phyloP scores from a whole-genome alignment of 2,888 invertebrate species.

The Atrina japonica region DNA sequence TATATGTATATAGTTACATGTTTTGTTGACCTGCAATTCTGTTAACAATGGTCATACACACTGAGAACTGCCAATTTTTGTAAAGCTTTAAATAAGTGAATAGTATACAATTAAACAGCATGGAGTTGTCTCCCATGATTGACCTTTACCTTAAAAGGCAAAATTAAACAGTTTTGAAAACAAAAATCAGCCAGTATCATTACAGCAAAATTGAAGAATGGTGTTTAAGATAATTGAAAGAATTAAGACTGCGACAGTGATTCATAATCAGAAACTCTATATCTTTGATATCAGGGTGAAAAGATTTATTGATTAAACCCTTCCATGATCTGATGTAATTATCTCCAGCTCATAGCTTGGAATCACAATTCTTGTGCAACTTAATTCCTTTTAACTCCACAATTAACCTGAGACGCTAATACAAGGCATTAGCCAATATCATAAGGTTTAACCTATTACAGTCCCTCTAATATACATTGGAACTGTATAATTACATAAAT shows the following conservation, averaged over 20 bases:
- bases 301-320: constrained; percentile 31
- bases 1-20: too few species aligned
- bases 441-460: too few species aligned
- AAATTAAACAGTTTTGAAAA: constrained; percentile 12
- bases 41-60: too few species aligned
- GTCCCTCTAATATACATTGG: too few species aligned
- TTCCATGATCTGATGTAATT: constrained; percentile 28
- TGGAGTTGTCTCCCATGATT: too few species aligned
- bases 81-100: too few species aligned
- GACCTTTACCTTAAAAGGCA: too few species aligned
- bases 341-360: constrained; percentile 9
- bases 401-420: constrained; percentile 6
- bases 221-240: constrained; percentile 6
- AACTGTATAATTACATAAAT: constrained; percentile 27
- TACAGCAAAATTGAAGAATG: not conserved
- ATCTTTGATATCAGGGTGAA: constrained; percentile 4
- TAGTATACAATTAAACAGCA: too few species aligned
- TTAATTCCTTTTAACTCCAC: constrained; percentile 9
- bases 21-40: too few species aligned
- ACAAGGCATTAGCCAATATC: too few species aligned
- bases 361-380: constrained; percentile 5
- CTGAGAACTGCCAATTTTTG: too few species aligned
- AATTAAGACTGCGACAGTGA: not conserved
- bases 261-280: constrained; percentile 4
- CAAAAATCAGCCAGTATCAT: not conserved